Base-by-base conservation (phyloP, 2,113 vertebrate species). In the Microcebus ravelobensis region DNA sequence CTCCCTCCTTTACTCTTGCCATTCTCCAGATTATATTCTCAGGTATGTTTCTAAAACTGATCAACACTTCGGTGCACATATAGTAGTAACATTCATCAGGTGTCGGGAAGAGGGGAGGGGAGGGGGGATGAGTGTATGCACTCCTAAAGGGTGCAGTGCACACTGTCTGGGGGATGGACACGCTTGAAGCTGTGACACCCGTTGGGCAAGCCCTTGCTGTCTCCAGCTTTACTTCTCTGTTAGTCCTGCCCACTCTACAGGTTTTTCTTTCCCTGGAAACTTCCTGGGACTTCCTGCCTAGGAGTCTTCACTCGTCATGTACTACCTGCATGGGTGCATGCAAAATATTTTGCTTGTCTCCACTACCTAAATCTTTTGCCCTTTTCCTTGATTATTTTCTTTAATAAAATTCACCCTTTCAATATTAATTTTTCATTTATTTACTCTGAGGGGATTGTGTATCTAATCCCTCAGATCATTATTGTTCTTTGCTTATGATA, bases 1-100 rank as follows among this genome's bases (percentile, higher is more conserved):
- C 31, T 6, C 23, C 2, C 6, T 68, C 18, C 3, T 18, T 45
- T 2, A 0, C 5, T 29, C 13, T 59, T 17, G 0, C 15, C 34
- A 2, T 11, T 25, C 0, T 67, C 5, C 14, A 20, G 6, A 31
- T 42, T 34, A 5, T 2, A 31, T 34, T n/a, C 14, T 71, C 70
- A 45, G 70, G 12, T 17, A n/a, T 67, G 17, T 20, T 91, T 76
- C 29, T 34, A 42, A 39, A 83, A 8, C 61, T 50, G 50, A 50
- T 50, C 50, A 50, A 50, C 50, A 14, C 50, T 50, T 50, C 11
- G 14, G 50, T 52, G 13, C 50, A 52, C 50, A 52, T 52, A 52
- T 52, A 52, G 13, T 52, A 52, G 13, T 52, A 52, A 52, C 50
- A 14, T 52, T 52, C 50, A 15, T 52, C 50, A 13, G 50, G 50